phyloP scores from a whole-genome alignment of 2,797 vertebrate genomes.

The Delichon dasypus region DNA sequence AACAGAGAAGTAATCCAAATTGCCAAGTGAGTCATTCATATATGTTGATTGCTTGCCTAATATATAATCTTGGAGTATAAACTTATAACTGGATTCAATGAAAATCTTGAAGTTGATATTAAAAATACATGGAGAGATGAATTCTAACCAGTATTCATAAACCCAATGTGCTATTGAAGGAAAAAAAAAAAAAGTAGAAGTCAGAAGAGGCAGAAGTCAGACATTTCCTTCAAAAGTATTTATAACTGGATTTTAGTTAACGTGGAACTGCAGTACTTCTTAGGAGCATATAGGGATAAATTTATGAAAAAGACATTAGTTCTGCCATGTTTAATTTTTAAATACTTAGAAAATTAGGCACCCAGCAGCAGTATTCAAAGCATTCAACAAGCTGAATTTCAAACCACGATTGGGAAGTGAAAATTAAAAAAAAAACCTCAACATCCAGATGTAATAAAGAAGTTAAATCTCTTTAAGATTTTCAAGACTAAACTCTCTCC shows the following conservation, averaged over 20 bases:
- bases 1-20: constrained; percentile 1
- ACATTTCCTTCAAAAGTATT: neutral
- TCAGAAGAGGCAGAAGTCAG: neutral
- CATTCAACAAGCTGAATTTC: neutral
- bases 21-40: neutral
- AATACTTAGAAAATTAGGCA: neutral
- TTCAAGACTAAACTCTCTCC: neutral
- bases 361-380: neutral
- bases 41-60: neutral
- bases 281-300: neutral
- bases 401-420: neutral
- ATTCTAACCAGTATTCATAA: neutral
- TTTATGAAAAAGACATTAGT: neutral
- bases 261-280: neutral
- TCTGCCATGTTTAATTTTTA: neutral
- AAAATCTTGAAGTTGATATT: neutral
- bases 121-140: neutral
- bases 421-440: neutral
- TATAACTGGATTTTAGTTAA: constrained; percentile 1
- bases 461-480: neutral
- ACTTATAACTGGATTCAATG: neutral
- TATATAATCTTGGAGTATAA: neutral
- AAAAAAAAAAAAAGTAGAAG: neutral
- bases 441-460: neutral
- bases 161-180: neutral